Conservation (phyloP, 1,140 invertebrate genomes). For the Pachypeltis micranthus region DNA sequence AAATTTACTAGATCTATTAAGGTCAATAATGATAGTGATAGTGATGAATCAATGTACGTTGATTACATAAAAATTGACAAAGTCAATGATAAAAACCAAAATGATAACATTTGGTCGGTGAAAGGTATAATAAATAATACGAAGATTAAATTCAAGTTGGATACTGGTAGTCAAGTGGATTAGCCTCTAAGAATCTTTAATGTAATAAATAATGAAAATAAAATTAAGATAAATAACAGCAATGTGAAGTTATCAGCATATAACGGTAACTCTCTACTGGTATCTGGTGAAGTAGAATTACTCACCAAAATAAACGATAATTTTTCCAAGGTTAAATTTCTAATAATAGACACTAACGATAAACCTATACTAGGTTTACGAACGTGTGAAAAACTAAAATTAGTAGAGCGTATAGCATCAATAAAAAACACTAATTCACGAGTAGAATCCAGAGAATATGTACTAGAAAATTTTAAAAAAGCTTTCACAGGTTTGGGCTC, state of each 20-base stretch:
- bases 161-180: neutral
- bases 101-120: neutral
- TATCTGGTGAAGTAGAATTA: neutral
- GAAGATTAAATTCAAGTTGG: neutral
- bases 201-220: neutral
- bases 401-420: neutral
- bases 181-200: neutral
- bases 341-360: neutral
- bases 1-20: neutral
- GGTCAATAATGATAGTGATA: neutral
- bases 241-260: neutral
- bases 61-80: neutral
- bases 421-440: neutral
- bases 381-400: neutral
- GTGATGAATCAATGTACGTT: neutral
- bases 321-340: neutral
- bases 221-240: neutral
- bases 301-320: neutral
- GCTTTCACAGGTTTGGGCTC: neutral
- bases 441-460: too few species aligned
- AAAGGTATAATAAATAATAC: neutral
- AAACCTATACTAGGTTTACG: neutral
- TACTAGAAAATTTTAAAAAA: neutral
- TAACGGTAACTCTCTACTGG: neutral
- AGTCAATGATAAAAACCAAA: neutral